These are phyloP conservation scores for Chorisops tibialis DNA, from an alignment of 2,888 invertebrate species.

Conservation along the genomic window DNA sequence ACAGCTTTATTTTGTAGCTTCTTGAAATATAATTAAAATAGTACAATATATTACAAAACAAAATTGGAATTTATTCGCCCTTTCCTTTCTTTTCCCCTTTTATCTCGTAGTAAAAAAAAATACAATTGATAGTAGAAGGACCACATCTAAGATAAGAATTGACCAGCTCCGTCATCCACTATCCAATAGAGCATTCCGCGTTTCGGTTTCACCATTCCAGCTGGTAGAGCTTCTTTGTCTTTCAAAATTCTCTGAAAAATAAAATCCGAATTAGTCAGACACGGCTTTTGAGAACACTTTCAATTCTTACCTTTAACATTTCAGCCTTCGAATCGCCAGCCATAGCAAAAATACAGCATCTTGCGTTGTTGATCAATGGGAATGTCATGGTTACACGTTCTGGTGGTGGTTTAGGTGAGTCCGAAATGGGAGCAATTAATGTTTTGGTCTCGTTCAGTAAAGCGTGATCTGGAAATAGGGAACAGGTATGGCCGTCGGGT, in stretches of 20 bases:
- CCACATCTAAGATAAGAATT: not conserved
- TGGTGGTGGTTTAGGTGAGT: conserved; percentile 96
- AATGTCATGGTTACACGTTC: conserved; percentile 86
- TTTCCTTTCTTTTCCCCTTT: too few species aligned
- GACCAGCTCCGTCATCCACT: conserved; percentile 57
- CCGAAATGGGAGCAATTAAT: conserved; percentile 78
- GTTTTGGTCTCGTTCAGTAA: conserved; percentile 60
- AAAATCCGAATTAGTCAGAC: not conserved
- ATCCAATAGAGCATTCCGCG: conserved; percentile 67
- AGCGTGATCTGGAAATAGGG: conserved; percentile 83
- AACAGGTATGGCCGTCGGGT: conserved; percentile 97
- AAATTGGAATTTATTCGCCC: too few species aligned
- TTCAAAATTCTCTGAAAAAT: conserved; percentile 70
- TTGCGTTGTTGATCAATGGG: conserved; percentile 84
- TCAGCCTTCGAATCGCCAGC: conserved; percentile 83
- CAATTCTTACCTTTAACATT: conserved; percentile 73
- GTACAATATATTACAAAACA: too few species aligned
- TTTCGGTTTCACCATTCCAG: conserved; percentile 68
- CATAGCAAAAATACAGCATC: conserved; percentile 77
- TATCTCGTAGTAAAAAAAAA: too few species aligned
- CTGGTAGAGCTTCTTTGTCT: conserved; percentile 74
- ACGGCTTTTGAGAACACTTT: too few species aligned
- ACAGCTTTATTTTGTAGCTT: too few species aligned
- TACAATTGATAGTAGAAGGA: too few species aligned
- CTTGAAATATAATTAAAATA: too few species aligned